A percentile compares a stretch with the other conserved stretches of the same genome.
These are phyloP conservation scores for Carduelis carduelis DNA, from an alignment of 2,797 vertebrate genomes.

Conservation along the genomic window DNA sequence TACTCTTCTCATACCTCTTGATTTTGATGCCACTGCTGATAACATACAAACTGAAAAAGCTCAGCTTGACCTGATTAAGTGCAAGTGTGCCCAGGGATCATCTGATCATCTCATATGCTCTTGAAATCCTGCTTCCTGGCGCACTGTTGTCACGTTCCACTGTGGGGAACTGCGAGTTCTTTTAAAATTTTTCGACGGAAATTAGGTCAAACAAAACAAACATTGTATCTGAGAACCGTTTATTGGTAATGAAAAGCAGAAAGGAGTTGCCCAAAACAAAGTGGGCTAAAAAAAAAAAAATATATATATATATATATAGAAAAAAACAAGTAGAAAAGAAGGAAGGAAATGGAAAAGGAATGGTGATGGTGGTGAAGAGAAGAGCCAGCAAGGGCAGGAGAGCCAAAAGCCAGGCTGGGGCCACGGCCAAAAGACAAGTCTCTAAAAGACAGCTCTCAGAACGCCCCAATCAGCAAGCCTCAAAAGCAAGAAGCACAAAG, in stretches of 20 bases:
- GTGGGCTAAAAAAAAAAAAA: not conserved
- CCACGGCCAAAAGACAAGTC: not conserved
- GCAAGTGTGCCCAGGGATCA: not conserved
- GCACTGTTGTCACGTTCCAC: rapidly evolving
- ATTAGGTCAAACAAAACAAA: not conserved
- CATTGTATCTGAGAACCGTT: not conserved
- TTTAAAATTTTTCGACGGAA: not conserved
- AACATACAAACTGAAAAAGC: not conserved
- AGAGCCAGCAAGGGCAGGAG: not conserved
- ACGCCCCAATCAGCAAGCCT: rapidly evolving
- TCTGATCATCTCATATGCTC: not conserved
- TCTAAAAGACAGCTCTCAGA: not conserved
- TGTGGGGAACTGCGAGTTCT: not conserved
- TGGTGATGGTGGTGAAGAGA: not conserved
- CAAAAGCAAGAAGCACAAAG: not conserved
- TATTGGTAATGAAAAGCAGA: not conserved
- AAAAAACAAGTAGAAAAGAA: too few relatives aligned
- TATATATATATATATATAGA: too few relatives aligned
- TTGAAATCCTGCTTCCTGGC: not conserved
- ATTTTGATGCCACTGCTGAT: not conserved
- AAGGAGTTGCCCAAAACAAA: not conserved
- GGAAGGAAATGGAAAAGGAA: not conserved
- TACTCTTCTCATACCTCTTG: not conserved
- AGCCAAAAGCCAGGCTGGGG: not conserved
- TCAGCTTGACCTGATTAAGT: not conserved